Conservation (phyloP, 2,888 invertebrate species). For the Synanthedon tipuliformis region DNA sequence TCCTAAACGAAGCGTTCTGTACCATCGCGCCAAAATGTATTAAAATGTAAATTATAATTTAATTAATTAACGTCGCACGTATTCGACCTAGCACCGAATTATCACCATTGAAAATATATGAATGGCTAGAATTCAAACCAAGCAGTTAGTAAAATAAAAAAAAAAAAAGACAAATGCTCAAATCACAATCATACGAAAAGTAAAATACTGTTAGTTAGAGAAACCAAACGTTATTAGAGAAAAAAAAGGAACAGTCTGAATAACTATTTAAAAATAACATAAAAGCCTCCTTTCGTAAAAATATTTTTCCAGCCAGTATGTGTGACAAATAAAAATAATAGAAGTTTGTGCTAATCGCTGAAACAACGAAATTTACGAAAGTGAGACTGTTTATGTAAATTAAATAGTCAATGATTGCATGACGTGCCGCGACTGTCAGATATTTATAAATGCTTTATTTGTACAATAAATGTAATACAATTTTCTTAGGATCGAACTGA, state of each 20-base stretch:
- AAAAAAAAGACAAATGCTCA: conserved; percentile 28
- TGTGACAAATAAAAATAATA: too few relatives aligned
- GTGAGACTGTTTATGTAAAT: conserved; percentile 24
- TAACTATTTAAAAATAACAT: conserved; percentile 12
- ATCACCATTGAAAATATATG: conserved; percentile 43
- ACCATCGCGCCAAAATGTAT: conserved; percentile 32
- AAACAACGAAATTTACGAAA: conserved; percentile 8
- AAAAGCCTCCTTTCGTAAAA: neutral
- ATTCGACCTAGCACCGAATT: conserved; percentile 51
- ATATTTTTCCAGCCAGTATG: too few relatives aligned
- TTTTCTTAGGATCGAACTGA: too few relatives aligned
- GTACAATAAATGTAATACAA: neutral
- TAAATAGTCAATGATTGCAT: conserved; percentile 25
- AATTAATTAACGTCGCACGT: conserved; percentile 14
- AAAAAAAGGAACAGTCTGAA: conserved; percentile 12
- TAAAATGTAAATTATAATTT: conserved; percentile 11
- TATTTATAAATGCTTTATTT: conserved; percentile 7
- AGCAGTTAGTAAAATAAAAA: conserved; percentile 47
- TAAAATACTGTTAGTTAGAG: conserved; percentile 40
- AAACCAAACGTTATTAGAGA: conserved; percentile 19
- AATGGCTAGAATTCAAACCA: conserved; percentile 27
- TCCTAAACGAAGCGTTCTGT: conserved; percentile 35
- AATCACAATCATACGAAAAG: conserved; percentile 40
- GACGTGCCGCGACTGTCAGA: conserved; percentile 46
- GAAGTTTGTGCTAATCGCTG: too few relatives aligned